Conservation (phyloP, 1,140 invertebrate genomes). For the Probaryconus sp. region DNA sequence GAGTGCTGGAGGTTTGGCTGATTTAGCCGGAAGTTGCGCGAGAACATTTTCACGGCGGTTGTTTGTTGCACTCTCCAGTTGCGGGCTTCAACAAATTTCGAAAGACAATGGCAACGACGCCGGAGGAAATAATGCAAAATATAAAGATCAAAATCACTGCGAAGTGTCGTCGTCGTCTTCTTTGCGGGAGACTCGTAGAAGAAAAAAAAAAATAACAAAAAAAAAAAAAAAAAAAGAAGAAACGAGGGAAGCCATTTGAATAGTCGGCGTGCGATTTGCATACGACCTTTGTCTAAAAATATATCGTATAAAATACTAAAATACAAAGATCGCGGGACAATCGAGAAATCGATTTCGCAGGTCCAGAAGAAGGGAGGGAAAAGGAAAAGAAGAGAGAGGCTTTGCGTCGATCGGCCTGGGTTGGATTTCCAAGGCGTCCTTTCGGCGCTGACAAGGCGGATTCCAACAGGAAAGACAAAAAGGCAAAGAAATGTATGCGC, state of each 20-base stretch:
- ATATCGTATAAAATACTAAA: slow-evolving; percentile 48
- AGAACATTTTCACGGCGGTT: not conserved
- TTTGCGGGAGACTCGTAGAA: no score
- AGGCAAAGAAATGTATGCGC: slow-evolving; percentile 62
- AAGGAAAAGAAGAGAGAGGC: slow-evolving; percentile 24
- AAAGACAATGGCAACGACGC: no score
- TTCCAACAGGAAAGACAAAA: slow-evolving; percentile 59
- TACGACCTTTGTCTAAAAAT: slow-evolving; percentile 59
- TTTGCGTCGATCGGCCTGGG: slow-evolving; percentile 43
- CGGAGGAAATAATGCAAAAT: no score
- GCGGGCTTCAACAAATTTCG: no score
- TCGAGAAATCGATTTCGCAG: slow-evolving; percentile 49
- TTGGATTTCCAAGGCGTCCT: slow-evolving; percentile 55
- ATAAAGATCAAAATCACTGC: no score
- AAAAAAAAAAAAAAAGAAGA: no score
- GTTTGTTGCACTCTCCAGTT: no score
- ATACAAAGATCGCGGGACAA: slow-evolving; percentile 48
- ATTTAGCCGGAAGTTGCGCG: slow-evolving; percentile 5
- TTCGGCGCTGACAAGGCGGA: slow-evolving; percentile 60
- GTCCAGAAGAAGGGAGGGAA: not conserved
- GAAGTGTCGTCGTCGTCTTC: no score
- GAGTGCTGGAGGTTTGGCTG: no score
- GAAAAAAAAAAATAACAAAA: no score
- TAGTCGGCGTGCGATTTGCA: slow-evolving; percentile 39
- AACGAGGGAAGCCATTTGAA: slow-evolving; percentile 27